phyloP scores from a whole-genome alignment of 2,113 vertebrate species.

The Tyto alba region DNA sequence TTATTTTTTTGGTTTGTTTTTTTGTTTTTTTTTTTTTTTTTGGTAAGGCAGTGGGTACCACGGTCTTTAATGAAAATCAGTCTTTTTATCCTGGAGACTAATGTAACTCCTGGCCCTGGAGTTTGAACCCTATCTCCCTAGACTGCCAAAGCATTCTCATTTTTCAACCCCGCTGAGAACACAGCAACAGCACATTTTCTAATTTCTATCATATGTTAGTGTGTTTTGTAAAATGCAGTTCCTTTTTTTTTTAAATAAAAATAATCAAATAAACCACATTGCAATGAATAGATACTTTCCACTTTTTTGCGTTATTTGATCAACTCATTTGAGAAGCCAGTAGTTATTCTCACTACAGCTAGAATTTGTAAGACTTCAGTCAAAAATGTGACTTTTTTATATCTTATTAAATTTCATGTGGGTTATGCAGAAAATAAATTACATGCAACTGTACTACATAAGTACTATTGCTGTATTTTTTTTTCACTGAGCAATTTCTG shows the following conservation, averaged over 20 bases:
- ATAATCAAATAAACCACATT: neutral
- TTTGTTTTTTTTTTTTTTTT: neutral
- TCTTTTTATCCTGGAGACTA: neutral
- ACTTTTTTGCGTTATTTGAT: conserved; percentile 1
- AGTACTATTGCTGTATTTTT: conserved; percentile 35
- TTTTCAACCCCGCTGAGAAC: conserved; percentile 33
- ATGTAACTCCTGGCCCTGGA: neutral
- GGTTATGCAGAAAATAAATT: conserved; percentile 68
- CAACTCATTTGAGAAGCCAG: neutral
- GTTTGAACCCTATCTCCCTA: conserved; percentile 3
- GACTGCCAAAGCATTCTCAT: conserved; percentile 18
- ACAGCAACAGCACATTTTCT: conserved; percentile 29
- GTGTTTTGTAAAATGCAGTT: neutral
- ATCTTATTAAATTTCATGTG: conserved; percentile 67
- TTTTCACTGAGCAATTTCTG: conserved; percentile 43
- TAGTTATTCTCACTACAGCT: conserved; percentile 30
- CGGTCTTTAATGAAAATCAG: neutral
- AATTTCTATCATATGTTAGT: conserved; percentile 31
- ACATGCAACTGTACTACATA: conserved; percentile 39
- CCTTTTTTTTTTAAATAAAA: neutral
- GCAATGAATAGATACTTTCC: neutral
- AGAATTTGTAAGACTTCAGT: conserved; percentile 48
- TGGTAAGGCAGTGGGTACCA: neutral
- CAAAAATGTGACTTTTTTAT: conserved; percentile 62
- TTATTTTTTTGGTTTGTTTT: no score